These are phyloP conservation scores for Neosilurus mollespiculum DNA, from an alignment of 2,797 vertebrate genomes.

Conservation along the genomic window DNA sequence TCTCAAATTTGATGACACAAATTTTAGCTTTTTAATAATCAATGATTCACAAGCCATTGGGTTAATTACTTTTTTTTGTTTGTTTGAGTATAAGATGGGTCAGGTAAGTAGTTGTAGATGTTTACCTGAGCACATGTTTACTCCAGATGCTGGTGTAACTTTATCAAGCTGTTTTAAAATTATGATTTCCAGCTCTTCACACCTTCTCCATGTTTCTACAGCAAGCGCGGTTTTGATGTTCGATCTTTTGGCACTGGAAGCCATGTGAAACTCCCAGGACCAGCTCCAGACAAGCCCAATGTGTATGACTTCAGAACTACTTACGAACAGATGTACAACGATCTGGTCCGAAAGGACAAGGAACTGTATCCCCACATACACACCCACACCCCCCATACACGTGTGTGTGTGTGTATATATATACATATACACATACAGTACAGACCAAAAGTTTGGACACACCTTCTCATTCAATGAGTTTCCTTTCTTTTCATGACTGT, in stretches of 20 bases:
- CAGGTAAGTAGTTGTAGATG: not conserved
- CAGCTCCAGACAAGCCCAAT: constrained; percentile 97
- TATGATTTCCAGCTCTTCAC: constrained; percentile 12
- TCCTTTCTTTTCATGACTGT: no score
- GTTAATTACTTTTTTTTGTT: no score
- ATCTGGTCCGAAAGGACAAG: constrained; percentile 99
- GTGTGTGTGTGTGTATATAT: no score
- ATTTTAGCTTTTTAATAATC: no score
- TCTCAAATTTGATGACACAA: no score
- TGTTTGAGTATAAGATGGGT: not conserved
- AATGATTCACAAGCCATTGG: no score
- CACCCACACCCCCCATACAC: constrained; percentile 24
- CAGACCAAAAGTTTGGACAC: no score
- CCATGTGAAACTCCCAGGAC: constrained; percentile 96
- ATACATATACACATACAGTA: no score
- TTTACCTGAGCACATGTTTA: not conserved
- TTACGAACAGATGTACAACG: constrained; percentile 99
- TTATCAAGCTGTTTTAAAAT: not conserved
- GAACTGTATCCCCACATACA: constrained; percentile 93
- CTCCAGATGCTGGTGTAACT: not conserved
- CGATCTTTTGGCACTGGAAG: constrained; percentile 95
- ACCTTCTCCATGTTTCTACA: constrained; percentile 68
- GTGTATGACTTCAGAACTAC: constrained; percentile 99
- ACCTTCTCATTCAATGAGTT: no score
- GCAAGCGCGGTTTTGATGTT: constrained; percentile 95